Percentiles rank a stretch among this genome's conserved stretches.
phyloP scores from a whole-genome alignment of 2,888 invertebrate species.

The Euzophera pinguis region DNA sequence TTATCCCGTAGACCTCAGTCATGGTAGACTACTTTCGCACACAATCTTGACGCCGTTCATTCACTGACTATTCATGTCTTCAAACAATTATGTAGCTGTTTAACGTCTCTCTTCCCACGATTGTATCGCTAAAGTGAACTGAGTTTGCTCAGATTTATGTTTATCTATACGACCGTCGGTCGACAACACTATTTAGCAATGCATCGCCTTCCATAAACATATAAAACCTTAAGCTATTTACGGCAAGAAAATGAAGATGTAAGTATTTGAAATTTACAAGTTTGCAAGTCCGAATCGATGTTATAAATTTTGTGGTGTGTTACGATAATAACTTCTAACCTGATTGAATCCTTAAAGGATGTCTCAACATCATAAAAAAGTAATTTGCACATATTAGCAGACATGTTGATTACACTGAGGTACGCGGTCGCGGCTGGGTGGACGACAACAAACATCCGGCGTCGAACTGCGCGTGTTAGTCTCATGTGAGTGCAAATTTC shows the following conservation, averaged over 20 bases:
- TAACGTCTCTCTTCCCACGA: conserved; percentile 68
- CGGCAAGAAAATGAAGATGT: not conserved
- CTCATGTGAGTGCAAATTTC: conserved; percentile 49
- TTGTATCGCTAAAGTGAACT: conserved; percentile 53
- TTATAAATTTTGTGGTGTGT: conserved; percentile 13
- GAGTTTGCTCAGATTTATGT: conserved; percentile 56
- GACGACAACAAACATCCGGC: conserved; percentile 37
- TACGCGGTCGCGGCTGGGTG: conserved; percentile 41
- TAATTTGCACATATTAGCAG: conserved; percentile 28
- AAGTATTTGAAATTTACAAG: not conserved
- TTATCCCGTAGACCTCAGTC: conserved; percentile 18
- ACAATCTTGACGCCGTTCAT: conserved; percentile 48
- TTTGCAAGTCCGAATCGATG: conserved; percentile 2
- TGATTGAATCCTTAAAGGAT: conserved; percentile 17
- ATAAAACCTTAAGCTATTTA: not conserved
- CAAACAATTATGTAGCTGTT: conserved; percentile 61
- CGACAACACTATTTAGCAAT: conserved; percentile 13
- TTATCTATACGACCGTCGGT: conserved; percentile 33
- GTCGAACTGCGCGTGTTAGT: conserved; percentile 30
- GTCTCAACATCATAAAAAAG: conserved; percentile 21
- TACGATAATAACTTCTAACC: conserved; percentile 16
- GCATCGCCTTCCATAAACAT: conserved; percentile 5
- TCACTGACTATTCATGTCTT: conserved; percentile 58
- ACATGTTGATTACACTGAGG: conserved; percentile 30
- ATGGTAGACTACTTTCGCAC: conserved; percentile 35